Base-by-base conservation (phyloP, 2,113 vertebrate species). In the Myxocyprinus asiaticus region DNA sequence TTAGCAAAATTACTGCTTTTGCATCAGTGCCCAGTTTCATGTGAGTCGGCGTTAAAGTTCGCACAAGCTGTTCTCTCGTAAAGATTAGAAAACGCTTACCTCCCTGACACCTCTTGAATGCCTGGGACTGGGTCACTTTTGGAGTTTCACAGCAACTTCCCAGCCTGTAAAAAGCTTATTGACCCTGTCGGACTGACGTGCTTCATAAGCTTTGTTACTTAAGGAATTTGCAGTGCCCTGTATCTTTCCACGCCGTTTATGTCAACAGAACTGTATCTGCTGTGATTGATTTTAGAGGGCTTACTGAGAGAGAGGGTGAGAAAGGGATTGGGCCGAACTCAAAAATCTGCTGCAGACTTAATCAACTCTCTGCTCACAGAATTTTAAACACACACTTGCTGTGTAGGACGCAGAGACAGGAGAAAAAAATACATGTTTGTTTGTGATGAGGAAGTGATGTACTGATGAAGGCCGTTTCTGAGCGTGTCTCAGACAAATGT, bases 251-350 rank as follows among this genome's bases (percentile, higher is more conserved):
- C 51, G 53, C 69, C 69, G 64, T 75, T 76, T 81, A 55, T 83
- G 84, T 81, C 84, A 85, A 83, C 82, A 81, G 82, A 67, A 43
- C 66, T 71, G 76, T 81, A 83, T 85, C 76, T 76, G 63, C 6
- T 47, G 77, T 92, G 92, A 92, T 91, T 90, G 90, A 91, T 92
- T 87, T 88, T 85, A 86, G 82, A 85, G 85, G 88, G 88, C 87
- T 90, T 88, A 88, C 89, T 90, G 90, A 88, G 88, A 68, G 70
- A 73, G 87, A 80, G 90, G 88, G 50, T 22, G 61, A 45, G 76
- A 15, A 58, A 61, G 89, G 22, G 22, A 33, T 33, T 33, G 22
- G 22, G 22, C 88, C 85, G 81, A 89, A 86, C 86, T 88, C 84
- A 87, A 89, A 89, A 89, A 89, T 92, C 84, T 90, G 90, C 90